Evolutionary conservation across 2,797 vertebrate genomes (phyloP), one percentile per base, ranked within the genome.

Genomic region (Microctenopoma lineatum): DNA sequence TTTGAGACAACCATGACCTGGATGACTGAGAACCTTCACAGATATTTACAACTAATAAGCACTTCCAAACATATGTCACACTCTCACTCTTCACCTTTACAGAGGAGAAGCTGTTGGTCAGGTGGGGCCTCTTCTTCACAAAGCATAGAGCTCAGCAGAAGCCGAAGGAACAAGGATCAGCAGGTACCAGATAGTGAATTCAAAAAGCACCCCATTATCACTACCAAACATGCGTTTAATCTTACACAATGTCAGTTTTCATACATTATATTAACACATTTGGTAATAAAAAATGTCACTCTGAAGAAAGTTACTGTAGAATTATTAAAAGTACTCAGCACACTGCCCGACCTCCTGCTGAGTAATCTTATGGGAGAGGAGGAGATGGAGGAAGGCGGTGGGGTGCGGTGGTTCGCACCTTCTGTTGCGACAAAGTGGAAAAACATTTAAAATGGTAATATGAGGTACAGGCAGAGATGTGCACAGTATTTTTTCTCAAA

Each of bases 51-150:
- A 36, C 36, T 10, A 36, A 4, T 36, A 36, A 36, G 10, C 3
- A 3, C 11, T 13, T 38, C 9, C 4, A 41, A 41, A 14, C 6
- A n/a, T 4, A 42, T 45, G 47, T 58, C 60, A 65, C 48, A 45
- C n/a, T 5, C 29, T 48, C n/a, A 32, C 41, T 1, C 38, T 38
- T 67, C 27, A 53, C 50, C 48, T 54, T 11, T 4, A 48, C 90
- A 96, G 96, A 92, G 94, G 75, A 95, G 95, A 89, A 95, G 94
- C 0, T 94, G 95, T 77, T 92, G 95, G 38, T 90, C 95, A 42
- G 90, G 90, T 0, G 90, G 94, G 44, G 79, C 89, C 12, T 84
- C 94, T 32, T 93, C 93, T 0, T 89, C 94, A 7, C 94, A 93
- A 71, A 93, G 87, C 0, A 90, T 94, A 71, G 96, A 95, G 62